phyloP scores from a whole-genome alignment of 2,797 vertebrate genomes.

The Cuculus canorus region DNA sequence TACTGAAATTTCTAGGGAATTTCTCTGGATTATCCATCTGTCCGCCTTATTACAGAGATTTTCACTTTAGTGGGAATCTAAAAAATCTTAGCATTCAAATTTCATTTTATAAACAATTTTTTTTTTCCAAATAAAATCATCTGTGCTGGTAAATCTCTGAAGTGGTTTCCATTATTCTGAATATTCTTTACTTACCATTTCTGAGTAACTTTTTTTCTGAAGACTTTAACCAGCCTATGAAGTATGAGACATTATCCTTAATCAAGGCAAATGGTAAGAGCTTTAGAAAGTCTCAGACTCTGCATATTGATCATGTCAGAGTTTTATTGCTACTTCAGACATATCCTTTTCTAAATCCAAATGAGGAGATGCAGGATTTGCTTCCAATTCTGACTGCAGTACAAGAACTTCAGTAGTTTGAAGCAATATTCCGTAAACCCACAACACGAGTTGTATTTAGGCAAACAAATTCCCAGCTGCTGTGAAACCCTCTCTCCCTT shows the following conservation, averaged over 20 bases:
- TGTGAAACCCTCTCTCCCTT: not conserved
- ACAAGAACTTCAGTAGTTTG: not conserved
- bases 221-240: not conserved
- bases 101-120: not conserved
- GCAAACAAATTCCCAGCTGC: not conserved
- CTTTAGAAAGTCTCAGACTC: not conserved
- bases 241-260: not conserved
- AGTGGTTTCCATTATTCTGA: not conserved
- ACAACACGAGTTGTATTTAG: not conserved
- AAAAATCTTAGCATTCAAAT: not conserved
- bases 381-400: not conserved
- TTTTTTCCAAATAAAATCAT: not conserved
- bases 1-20: not conserved
- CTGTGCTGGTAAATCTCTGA: not conserved
- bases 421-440: not conserved
- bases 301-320: not conserved
- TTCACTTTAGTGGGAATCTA: not conserved
- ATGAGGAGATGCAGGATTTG: not conserved
- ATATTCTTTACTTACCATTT: not conserved
- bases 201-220: not conserved
- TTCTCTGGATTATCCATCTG: not conserved
- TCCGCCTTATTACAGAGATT: not conserved
- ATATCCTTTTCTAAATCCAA: constrained; percentile 1
- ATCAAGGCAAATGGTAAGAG: not conserved
- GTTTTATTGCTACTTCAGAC: not conserved